Percentiles rank a stretch among this genome's conserved stretches.
These are phyloP conservation scores for Macrotis lagotis DNA, from an alignment of 2,113 vertebrate species.

Conservation along the genomic window DNA sequence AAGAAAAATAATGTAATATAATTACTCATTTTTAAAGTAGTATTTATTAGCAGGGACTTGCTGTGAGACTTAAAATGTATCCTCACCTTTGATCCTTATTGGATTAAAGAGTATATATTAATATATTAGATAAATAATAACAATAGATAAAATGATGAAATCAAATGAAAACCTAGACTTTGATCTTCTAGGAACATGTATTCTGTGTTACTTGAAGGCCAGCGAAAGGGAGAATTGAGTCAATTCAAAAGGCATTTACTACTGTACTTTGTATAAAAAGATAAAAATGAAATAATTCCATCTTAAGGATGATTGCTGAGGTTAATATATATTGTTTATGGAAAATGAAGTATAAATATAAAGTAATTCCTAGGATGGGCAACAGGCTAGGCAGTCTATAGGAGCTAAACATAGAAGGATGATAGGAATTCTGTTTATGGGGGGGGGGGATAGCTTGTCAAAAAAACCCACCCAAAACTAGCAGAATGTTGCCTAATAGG, in stretches of 20 bases:
- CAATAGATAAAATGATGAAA: constrained; percentile 15
- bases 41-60: constrained; percentile 12
- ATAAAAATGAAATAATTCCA: not conserved
- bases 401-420: not conserved
- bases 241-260: not conserved
- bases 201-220: not conserved
- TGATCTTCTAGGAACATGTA: not conserved
- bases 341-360: not conserved
- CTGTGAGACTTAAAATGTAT: not conserved
- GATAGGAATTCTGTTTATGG: not conserved
- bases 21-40: not conserved
- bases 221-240: constrained; percentile 28
- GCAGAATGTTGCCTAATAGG: not conserved
- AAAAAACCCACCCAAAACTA: not conserved
- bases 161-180: constrained; percentile 27
- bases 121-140: not conserved
- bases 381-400: not conserved
- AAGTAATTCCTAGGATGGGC: not conserved
- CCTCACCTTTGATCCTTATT: constrained; percentile 10
- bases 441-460: not conserved
- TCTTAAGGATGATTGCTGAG: not conserved
- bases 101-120: not conserved
- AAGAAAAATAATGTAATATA: constrained; percentile 6
- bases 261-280: not conserved
- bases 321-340: not conserved